phyloP scores from a whole-genome alignment of 2,888 invertebrate species.

The Pegoplata infirma region DNA sequence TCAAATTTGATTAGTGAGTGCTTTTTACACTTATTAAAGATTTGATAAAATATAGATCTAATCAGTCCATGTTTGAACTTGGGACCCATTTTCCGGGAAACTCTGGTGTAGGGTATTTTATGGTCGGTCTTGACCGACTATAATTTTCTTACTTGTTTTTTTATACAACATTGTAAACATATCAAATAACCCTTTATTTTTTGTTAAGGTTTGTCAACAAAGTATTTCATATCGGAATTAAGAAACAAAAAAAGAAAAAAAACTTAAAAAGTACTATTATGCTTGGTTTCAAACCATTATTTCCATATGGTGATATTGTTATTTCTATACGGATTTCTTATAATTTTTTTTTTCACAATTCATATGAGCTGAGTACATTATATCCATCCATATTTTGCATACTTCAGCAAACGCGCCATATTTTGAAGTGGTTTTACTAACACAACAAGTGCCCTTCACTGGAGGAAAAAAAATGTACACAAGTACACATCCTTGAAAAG shows the following conservation, averaged over 20 bases:
- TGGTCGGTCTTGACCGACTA: too few relatives aligned
- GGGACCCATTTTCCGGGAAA: too few relatives aligned
- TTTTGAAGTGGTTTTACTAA: conserved; percentile 76
- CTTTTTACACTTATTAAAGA: too few relatives aligned
- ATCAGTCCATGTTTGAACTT: too few relatives aligned
- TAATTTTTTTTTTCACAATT: conserved; percentile 11
- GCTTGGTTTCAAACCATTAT: conserved; percentile 38
- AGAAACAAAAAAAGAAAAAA: conserved; percentile 6
- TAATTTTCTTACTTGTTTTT: too few relatives aligned
- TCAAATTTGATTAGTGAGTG: too few relatives aligned
- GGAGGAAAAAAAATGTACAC: conserved; percentile 56
- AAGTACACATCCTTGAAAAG: conserved; percentile 75
- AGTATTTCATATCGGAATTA: background rate
- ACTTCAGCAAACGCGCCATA: conserved; percentile 77
- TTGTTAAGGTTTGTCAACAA: background rate
- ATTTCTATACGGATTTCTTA: conserved; percentile 15
- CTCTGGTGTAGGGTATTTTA: too few relatives aligned
- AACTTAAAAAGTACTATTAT: conserved; percentile 23
- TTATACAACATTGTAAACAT: background rate
- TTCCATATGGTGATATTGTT: conserved; percentile 44
- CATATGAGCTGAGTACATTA: conserved; percentile 45
- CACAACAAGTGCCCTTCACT: conserved; percentile 75
- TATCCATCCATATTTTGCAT: conserved; percentile 73
- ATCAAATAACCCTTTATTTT: background rate
- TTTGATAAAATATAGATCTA: too few relatives aligned